phyloP scores from a whole-genome alignment of 2,888 invertebrate genomes.

The Volucella inanis region DNA sequence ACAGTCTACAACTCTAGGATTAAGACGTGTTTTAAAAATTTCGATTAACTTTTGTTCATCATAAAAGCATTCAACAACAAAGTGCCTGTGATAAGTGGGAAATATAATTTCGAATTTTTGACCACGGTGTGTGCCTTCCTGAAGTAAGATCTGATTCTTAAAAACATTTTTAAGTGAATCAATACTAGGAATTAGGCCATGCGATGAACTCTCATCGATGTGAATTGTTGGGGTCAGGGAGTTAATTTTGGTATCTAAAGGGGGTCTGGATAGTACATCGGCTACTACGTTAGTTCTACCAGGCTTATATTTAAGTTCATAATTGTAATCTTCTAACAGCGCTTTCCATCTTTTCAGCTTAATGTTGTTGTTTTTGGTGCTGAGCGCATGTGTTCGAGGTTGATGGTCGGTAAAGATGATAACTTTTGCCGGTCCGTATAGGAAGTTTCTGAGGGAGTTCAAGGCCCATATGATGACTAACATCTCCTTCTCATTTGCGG shows the following conservation, averaged over 20 bases:
- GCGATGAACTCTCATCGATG: slow-evolving; percentile 26
- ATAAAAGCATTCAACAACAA: background rate
- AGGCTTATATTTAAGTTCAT: slow-evolving; percentile 79
- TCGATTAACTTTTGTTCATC: background rate
- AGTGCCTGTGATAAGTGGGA: background rate
- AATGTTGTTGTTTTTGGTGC: slow-evolving; percentile 49
- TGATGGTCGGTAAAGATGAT: slow-evolving; percentile 21
- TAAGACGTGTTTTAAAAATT: slow-evolving; percentile 3
- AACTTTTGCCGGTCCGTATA: too few species aligned
- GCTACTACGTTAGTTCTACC: slow-evolving; percentile 79
- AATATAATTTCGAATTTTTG: slow-evolving; percentile 1
- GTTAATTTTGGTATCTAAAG: slow-evolving; percentile 22
- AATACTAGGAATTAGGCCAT: slow-evolving; percentile 31
- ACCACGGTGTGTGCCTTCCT: background rate
- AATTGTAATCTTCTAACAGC: slow-evolving; percentile 46
- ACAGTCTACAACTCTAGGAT: background rate
- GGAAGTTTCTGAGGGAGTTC: too few species aligned
- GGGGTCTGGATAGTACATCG: slow-evolving; percentile 38
- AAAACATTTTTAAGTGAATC: slow-evolving; percentile 38
- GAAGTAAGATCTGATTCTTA: slow-evolving; percentile 36
- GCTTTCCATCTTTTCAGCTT: slow-evolving; percentile 58
- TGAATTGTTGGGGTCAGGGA: slow-evolving; percentile 43
- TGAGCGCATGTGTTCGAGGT: slow-evolving; percentile 36
- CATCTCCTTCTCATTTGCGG: too few species aligned
- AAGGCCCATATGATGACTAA: too few species aligned